Conservation (phyloP, 2,797 vertebrate genomes). For the Coilia nasus region DNA sequence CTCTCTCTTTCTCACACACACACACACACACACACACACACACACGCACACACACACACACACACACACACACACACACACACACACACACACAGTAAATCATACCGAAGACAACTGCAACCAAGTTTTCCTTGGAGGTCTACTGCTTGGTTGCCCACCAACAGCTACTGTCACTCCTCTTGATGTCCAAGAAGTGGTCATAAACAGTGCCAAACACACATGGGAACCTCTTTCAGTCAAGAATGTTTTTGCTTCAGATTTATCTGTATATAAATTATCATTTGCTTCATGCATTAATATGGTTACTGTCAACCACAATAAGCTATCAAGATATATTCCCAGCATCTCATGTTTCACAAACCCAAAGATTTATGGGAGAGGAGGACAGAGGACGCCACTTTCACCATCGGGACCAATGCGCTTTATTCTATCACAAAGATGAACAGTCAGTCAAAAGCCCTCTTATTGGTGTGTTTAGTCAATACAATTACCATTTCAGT, state of each 20-base stretch:
- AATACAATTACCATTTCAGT: slow-evolving; percentile 35
- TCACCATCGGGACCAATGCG: slow-evolving; percentile 35
- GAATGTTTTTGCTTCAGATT: not conserved
- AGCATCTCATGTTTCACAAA: slow-evolving; percentile 13
- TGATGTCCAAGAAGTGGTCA: not conserved
- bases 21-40: too few species aligned
- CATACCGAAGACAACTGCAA: too few species aligned
- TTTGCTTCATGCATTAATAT: not conserved
- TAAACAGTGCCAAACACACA: not conserved
- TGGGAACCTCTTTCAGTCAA: not conserved
- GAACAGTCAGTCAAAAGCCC: slow-evolving; percentile 32
- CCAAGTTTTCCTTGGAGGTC: too few species aligned
- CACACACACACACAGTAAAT: too few species aligned
- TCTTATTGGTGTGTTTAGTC: slow-evolving; percentile 35
- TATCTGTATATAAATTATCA: not conserved
- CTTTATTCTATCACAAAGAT: slow-evolving; percentile 38
- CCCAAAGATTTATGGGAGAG: not conserved
- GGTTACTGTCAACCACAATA: not conserved
- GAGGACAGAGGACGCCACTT: not conserved
- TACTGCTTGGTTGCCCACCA: too few species aligned
- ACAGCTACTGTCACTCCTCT: too few species aligned
- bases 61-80: slow-evolving; percentile 6
- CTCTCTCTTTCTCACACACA: too few species aligned
- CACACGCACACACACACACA: slow-evolving; percentile 1
- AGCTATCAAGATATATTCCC: not conserved